Base-by-base conservation (phyloP, 2,113 vertebrate genomes). In the Alligator mississippiensis region DNA sequence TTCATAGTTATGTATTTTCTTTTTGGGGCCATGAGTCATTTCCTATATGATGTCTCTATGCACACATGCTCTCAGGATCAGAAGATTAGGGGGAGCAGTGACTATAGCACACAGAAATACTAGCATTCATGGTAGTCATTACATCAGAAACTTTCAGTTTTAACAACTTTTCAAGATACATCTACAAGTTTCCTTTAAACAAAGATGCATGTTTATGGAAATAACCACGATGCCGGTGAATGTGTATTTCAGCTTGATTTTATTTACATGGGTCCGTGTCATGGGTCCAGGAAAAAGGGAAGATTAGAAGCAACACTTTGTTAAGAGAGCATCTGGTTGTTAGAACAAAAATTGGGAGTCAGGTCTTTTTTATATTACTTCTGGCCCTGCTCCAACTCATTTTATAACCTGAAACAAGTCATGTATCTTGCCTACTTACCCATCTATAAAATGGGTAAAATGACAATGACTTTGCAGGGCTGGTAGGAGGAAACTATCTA, bases 381-480 rank as follows among this genome's bases (percentile, higher is more conserved):
- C 6, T 55, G 81, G 22, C 64, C 86, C 72, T 19, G 66, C 57
- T 34, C 0, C 8, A 28, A 47, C 59, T 92, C 25, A 0, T 10
- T 34, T n/a, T 62, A 80, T 72, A 2, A 2, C 66, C 24, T 27
- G 64, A 76, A 28, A 75, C 30, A 58, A 7, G 57, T 59, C 54
- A 55, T 7, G 30, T 82, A 10, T 12, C 28, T 61, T n/a, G 68
- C 27, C 80, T 1, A 2, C 85, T 47, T 84, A 85, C 84, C 81
- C 84, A 54, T 55, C 55, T 80, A 79, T 64, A 80, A 74, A 83
- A 6, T 9, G n/a, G 30, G 21, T 17, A n/a, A 6, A 27, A n/a
- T 24, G 70, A 7, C 15, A 5, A 1, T 54, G 61, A 2, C 18
- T 5, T 30, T 0, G 0, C 2, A 27, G 14, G 18, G 61, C 1